Evolutionary conservation across 2,113 vertebrate genomes (phyloP), one percentile per base, ranked within the genome.

Genomic region (Anarrhichthys ocellatus): DNA sequence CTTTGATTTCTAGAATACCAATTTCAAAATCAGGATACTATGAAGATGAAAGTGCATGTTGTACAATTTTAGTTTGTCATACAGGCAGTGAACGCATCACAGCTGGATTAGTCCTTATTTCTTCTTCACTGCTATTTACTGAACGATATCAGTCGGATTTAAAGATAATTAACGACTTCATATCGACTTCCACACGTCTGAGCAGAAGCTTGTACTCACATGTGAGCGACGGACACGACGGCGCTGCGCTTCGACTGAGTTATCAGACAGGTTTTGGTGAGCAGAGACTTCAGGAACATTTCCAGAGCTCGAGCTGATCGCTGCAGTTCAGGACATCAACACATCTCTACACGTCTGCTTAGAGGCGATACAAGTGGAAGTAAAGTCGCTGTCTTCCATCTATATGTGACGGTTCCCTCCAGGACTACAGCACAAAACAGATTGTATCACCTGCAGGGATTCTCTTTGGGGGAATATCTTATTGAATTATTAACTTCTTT

Each of bases 271-370:
- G 93, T 91, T 88, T 93, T 91, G 14, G 81, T 93, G 80, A 95
- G 87, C 64, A 96, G 87, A 66, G 90, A 93, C 73, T 85, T 94
- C 27, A 95, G 82, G 89, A 96, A 95, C 81, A 96, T 93, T 86
- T 95, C 95, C 83, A 96, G 56, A 10, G 90, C 94, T 48, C 91
- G 94, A 32, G 95, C 95, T 96, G 87, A 65, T 65, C 15, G 18
- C 76, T 44, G 52, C 1, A 8, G 82, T 84, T 89, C 74, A 92
- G 89, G 89, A 86, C 52, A 32, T 54, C 48, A 22, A 54, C 46
- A 48, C n/a, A 34, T 6, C 34, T 34, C 34, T 34, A 6, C 34
- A 6, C 34, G 34, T 34, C 34, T 5, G 34, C 34, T 34, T 34
- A 34, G 5, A 22, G 24, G 22, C 62, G 29, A 9, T 14, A 15